These are phyloP conservation scores for Labeo rohita DNA, from an alignment of 2,113 vertebrate species.

Conservation along the genomic window DNA sequence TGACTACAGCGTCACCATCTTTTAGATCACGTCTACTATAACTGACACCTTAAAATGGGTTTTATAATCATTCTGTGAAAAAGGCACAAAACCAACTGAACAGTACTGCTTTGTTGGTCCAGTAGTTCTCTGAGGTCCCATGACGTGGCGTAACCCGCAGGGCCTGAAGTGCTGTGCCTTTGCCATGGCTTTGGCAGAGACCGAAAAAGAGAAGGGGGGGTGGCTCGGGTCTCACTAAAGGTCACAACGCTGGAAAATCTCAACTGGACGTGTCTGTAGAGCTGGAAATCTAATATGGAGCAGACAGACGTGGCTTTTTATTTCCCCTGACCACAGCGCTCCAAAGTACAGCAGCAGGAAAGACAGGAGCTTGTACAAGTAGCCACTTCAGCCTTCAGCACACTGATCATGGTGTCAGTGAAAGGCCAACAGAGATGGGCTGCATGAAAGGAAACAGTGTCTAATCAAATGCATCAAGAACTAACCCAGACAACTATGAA, in stretches of 20 bases:
- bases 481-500: neutral
- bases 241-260: conserved; percentile 52
- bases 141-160: conserved; percentile 22
- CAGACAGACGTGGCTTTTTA: conserved; percentile 54
- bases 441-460: neutral
- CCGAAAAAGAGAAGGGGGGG: conserved; percentile 32
- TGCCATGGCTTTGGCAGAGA: conserved; percentile 4
- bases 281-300: conserved; percentile 47
- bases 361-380: conserved; percentile 39
- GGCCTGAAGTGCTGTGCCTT: neutral
- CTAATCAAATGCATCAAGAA: neutral
- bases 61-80: neutral
- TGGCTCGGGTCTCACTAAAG: conserved; percentile 20
- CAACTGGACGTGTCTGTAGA: conserved; percentile 15
- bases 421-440: conserved; percentile 15
- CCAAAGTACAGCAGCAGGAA: conserved; percentile 12
- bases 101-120: neutral
- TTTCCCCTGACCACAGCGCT: conserved; percentile 32
- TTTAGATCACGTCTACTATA: neutral
- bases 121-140: neutral
- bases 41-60: neutral
- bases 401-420: conserved; percentile 35
- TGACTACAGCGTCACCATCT: neutral
- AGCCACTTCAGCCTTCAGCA: conserved; percentile 26
- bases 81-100: neutral